Conservation (phyloP, 2,797 vertebrate genomes). For the Cuniculus paca region DNA sequence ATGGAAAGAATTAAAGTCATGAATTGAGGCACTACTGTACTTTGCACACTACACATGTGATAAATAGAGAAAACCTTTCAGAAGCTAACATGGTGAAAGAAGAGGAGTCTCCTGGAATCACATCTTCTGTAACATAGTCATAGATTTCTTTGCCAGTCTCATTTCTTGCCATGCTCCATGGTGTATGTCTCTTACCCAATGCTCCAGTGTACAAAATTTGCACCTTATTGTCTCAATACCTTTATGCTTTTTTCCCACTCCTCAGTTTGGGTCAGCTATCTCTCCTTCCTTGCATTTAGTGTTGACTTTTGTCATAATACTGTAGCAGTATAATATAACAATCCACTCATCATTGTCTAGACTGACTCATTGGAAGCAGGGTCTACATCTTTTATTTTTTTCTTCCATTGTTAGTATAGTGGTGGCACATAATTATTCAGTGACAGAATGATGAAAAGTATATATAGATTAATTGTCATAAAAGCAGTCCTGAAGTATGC, state of each 20-base stretch:
- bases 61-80: not conserved
- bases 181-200: not conserved
- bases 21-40: not conserved
- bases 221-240: not conserved
- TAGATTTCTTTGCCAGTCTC: not conserved
- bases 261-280: not conserved
- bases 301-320: slow-evolving; percentile 5
- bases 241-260: not conserved
- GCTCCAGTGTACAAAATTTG: not conserved
- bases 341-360: not conserved
- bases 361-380: not conserved
- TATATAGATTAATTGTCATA: not conserved
- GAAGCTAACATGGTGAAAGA: slow-evolving; percentile 41
- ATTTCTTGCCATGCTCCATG: not conserved
- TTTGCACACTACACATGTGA: not conserved
- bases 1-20: not conserved
- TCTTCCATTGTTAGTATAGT: slow-evolving; percentile 1
- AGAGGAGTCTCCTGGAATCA: not conserved
- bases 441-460: slow-evolving; percentile 7
- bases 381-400: not conserved
- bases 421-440: not conserved
- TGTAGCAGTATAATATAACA: not conserved
- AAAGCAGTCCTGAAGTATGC: not conserved
- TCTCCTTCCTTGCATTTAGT: slow-evolving; percentile 6
- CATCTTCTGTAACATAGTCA: not conserved